phyloP scores from a whole-genome alignment of 2,113 vertebrate genomes.

The Numida meleagris region DNA sequence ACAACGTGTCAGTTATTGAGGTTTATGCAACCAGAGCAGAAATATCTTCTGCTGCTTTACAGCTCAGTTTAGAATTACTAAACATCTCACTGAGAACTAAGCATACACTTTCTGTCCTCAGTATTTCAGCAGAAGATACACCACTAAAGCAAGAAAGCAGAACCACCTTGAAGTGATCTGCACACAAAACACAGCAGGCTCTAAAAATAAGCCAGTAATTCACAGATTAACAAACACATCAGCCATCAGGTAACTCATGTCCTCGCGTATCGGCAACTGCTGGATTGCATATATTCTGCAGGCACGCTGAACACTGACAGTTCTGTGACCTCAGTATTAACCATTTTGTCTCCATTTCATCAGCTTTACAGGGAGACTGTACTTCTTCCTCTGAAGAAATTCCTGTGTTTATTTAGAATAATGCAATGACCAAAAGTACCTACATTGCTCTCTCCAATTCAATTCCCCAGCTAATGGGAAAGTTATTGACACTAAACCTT shows the following conservation, averaged over 20 bases:
- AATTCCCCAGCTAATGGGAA: background rate
- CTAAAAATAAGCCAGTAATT: background rate
- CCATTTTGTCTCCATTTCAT: background rate
- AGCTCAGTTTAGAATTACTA: background rate
- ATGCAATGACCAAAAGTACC: background rate
- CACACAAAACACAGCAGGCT: background rate
- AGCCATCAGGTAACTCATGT: background rate
- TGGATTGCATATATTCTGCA: background rate
- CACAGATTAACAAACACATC: background rate
- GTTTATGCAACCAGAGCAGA: background rate
- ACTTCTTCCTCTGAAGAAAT: background rate
- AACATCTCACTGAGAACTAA: background rate
- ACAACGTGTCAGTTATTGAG: background rate
- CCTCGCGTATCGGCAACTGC: background rate
- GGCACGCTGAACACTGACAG: rapidly evolving
- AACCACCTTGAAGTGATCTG: background rate
- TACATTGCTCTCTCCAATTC: background rate
- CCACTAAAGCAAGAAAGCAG: background rate
- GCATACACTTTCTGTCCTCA: background rate
- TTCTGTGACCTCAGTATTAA: background rate
- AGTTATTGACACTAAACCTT: background rate
- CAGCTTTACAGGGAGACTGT: background rate
- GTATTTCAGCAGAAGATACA: background rate
- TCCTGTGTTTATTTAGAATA: background rate
- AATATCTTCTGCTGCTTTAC: background rate